Evolutionary conservation across 2,797 vertebrate species (phyloP).

Genomic region (Hypotaenidia okinawae): DNA sequence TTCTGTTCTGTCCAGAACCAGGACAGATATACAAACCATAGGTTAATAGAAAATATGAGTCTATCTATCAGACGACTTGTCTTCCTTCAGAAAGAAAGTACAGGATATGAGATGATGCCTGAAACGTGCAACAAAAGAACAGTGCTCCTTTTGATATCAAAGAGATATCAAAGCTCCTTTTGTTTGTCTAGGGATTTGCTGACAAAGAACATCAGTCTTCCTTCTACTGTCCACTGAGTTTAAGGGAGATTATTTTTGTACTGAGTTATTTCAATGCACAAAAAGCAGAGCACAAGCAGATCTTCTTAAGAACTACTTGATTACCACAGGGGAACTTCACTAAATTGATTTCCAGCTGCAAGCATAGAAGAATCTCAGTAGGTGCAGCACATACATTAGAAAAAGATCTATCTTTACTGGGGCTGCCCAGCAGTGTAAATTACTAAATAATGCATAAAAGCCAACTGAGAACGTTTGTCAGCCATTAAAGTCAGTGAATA

Average conservation of each 20-base stretch:
- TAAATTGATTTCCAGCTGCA: background rate
- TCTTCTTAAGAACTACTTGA: background rate
- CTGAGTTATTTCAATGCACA: background rate
- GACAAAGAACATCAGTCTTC: background rate
- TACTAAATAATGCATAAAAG: background rate
- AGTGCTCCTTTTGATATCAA: background rate
- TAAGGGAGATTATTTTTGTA: background rate
- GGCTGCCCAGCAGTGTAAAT: background rate
- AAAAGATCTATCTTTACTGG: background rate
- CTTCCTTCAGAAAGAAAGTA: background rate
- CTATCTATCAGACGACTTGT: background rate
- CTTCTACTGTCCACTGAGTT: background rate
- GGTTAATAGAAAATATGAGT: background rate
- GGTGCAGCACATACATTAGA: background rate
- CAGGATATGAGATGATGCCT: background rate
- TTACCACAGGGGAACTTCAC: background rate
- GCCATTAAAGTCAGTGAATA: background rate
- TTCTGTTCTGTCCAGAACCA: too few relatives aligned
- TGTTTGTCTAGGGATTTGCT: background rate
- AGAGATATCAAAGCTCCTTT: background rate
- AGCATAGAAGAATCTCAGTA: background rate
- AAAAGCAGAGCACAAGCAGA: background rate
- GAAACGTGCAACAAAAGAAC: background rate
- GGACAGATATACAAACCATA: background rate
- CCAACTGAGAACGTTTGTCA: background rate